Evolutionary conservation across 2,113 vertebrate genomes (phyloP).

Genomic region (Balaenoptera acutorostrata): DNA sequence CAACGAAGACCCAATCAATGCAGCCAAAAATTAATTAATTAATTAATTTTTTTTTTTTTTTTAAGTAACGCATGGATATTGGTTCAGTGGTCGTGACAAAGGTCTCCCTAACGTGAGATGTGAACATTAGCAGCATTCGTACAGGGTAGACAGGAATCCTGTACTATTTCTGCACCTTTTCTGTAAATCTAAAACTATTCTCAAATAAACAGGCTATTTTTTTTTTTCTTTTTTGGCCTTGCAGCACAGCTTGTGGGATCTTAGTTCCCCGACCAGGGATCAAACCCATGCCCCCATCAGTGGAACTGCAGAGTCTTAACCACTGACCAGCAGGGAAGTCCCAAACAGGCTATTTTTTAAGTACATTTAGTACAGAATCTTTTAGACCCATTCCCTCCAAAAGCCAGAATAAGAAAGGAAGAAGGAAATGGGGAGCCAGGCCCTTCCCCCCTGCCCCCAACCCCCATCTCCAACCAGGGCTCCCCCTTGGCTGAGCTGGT

Average conservation of each 20-base stretch:
- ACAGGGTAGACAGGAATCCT: not conserved
- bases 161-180: not conserved
- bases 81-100: not conserved
- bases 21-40: no score
- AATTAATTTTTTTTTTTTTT: no score
- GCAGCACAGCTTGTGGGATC: no score
- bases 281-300: no score
- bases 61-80: accelerated
- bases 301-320: no score
- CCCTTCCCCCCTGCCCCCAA: not conserved
- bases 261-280: no score
- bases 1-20: no score
- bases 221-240: no score
- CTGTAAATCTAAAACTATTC: not conserved
- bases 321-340: no score
- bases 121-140: accelerated
- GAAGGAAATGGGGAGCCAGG: not conserved
- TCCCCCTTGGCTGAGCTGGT: no score
- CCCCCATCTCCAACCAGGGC: not conserved
- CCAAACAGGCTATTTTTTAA: not conserved
- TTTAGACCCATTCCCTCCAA: not conserved
- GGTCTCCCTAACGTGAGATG: not conserved
- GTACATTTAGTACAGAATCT: not conserved
- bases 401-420: not conserved
- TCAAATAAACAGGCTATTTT: not conserved